Evolutionary conservation across 1,140 invertebrate genomes (phyloP).

Genomic region (Probaryconus sp.): DNA sequence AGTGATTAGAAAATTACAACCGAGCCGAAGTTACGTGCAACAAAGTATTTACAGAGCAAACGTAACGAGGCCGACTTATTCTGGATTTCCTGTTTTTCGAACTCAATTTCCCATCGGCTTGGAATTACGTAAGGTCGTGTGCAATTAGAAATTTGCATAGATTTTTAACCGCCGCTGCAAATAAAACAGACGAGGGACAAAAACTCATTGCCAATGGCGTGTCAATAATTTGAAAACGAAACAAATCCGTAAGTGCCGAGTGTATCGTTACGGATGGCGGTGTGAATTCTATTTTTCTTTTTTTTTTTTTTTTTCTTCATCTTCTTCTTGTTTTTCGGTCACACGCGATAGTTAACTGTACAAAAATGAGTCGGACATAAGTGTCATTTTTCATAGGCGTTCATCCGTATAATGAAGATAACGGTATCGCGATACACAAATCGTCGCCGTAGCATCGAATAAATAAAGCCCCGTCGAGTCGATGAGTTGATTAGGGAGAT

Average conservation of each 20-base stretch:
- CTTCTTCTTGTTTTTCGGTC: no score
- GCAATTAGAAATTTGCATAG: not conserved
- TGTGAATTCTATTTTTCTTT: no score
- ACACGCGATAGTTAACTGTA: constrained; percentile 26
- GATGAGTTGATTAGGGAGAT: constrained; percentile 53
- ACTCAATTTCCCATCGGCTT: not conserved
- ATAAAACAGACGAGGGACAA: not conserved
- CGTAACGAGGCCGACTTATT: not conserved
- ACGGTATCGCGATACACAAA: constrained; percentile 31
- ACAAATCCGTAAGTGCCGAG: no score
- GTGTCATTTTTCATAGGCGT: constrained; percentile 47
- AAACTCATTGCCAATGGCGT: not conserved
- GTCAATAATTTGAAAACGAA: no score
- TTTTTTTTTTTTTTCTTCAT: no score
- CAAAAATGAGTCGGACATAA: constrained; percentile 34
- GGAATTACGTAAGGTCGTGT: not conserved
- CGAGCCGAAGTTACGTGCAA: constrained; percentile 2
- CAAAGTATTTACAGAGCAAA: not conserved
- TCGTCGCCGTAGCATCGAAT: constrained; percentile 35
- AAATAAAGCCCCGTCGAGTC: constrained; percentile 43
- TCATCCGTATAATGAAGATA: constrained; percentile 51
- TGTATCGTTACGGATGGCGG: no score
- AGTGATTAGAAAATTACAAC: constrained; percentile 6
- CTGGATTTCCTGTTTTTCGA: not conserved
- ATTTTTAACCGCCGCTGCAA: no score